phyloP scores from a whole-genome alignment of 2,797 vertebrate genomes.

The Adrianichthys oophorus region DNA sequence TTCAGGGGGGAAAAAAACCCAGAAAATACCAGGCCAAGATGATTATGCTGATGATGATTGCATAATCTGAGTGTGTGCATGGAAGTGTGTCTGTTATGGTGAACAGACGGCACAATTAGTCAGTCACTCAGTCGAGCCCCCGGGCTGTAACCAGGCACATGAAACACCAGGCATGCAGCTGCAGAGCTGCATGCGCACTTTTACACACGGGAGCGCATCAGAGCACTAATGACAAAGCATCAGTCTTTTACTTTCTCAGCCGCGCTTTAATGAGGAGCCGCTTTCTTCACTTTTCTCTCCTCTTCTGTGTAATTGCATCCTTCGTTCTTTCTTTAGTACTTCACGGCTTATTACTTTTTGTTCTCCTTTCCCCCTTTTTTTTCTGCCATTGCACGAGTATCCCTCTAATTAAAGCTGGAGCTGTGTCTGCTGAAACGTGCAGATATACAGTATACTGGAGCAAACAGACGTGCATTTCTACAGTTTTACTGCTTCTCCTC shows the following conservation, averaged over 20 bases:
- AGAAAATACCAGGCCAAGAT: slow-evolving; percentile 27
- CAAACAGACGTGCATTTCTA: too few relatives aligned
- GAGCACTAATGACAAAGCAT: slow-evolving; percentile 37
- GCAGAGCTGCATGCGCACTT: slow-evolving; percentile 24
- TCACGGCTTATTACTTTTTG: neutral
- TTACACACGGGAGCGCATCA: slow-evolving; percentile 22
- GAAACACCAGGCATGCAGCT: slow-evolving; percentile 48
- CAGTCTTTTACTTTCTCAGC: slow-evolving; percentile 35
- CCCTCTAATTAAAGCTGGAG: slow-evolving; percentile 4
- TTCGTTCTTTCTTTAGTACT: slow-evolving; percentile 3
- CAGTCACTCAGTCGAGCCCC: slow-evolving; percentile 48
- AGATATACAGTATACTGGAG: too few relatives aligned
- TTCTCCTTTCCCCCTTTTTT: neutral
- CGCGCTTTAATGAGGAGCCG: slow-evolving; percentile 39
- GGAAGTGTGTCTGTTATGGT: slow-evolving; percentile 30
- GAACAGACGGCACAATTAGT: slow-evolving; percentile 64
- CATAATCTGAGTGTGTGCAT: slow-evolving; percentile 41
- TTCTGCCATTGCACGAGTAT: neutral
- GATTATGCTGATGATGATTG: slow-evolving; percentile 60
- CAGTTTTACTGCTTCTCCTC: too few relatives aligned
- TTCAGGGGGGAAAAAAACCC: neutral
- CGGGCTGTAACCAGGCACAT: slow-evolving; percentile 34
- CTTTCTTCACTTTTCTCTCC: slow-evolving; percentile 46
- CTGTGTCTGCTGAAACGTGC: slow-evolving; percentile 1
- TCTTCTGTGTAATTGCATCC: slow-evolving; percentile 8